Evolutionary conservation across 2,888 invertebrate species (phyloP).

Genomic region (Lepas anatifera): DNA sequence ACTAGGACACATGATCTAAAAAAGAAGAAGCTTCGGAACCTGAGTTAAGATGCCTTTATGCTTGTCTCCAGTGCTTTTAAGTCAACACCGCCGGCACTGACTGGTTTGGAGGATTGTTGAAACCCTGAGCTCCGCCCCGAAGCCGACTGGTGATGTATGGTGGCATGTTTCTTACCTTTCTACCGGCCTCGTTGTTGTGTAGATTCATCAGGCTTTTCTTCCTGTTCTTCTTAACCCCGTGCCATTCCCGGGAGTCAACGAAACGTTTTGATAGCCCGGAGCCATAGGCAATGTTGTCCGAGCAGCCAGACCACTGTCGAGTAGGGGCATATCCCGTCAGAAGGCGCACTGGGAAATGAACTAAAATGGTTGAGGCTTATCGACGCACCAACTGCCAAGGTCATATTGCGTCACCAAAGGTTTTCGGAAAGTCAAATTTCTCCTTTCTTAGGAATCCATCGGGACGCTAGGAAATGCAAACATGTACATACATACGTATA

Average conservation of each 20-base stretch:
- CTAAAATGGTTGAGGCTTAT: too few species aligned
- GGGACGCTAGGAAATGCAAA: too few species aligned
- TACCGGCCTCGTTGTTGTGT: conserved; percentile 37
- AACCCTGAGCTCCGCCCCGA: too few species aligned
- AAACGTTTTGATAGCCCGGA: conserved; percentile 32
- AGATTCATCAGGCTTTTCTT: conserved; percentile 32
- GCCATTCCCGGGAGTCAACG: conserved; percentile 30
- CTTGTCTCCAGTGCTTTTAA: too few species aligned
- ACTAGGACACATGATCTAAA: too few species aligned
- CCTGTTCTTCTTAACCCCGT: conserved; percentile 25
- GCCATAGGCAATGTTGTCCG: conserved; percentile 33
- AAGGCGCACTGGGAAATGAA: too few species aligned
- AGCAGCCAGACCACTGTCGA: conserved; percentile 32
- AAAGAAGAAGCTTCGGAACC: background rate
- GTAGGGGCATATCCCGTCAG: background rate
- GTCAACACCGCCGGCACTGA: background rate
- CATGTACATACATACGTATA: too few species aligned
- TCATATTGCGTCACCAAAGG: too few species aligned
- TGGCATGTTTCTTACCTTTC: conserved; percentile 30
- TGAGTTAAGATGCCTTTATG: background rate
- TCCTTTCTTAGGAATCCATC: too few species aligned
- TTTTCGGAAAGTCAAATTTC: too few species aligned
- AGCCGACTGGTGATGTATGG: too few species aligned
- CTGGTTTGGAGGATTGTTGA: background rate
- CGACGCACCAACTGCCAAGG: too few species aligned